A percentile compares a stretch with the other conserved stretches of the same genome.
Evolutionary conservation across 1,140 invertebrate genomes (phyloP).

Genomic region (Drosophila cardini): DNA sequence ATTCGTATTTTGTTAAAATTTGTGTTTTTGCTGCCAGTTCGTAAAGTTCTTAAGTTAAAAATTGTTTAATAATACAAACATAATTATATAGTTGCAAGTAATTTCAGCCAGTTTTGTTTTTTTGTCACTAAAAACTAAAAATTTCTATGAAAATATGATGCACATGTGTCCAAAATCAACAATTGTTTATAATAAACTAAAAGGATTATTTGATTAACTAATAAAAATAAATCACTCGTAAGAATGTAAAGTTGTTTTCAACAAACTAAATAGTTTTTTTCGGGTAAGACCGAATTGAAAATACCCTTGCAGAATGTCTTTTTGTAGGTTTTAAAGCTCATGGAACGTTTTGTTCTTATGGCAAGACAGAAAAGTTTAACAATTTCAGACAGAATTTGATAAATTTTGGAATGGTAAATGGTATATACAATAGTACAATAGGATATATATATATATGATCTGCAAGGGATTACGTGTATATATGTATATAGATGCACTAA

Average conservation of each 20-base stretch:
- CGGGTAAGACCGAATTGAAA: constrained; percentile 33
- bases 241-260: constrained; percentile 16
- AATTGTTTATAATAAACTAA: constrained; percentile 30
- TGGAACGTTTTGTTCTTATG: constrained; percentile 16
- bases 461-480: constrained; percentile 32
- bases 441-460: constrained; percentile 17
- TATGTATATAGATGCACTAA: constrained; percentile 22
- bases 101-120: constrained; percentile 13
- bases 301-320: constrained; percentile 39
- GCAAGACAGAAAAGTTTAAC: not conserved
- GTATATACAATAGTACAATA: constrained; percentile 26
- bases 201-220: constrained; percentile 14
- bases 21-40: constrained; percentile 19
- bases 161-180: constrained; percentile 37
- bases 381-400: constrained; percentile 4
- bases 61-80: not conserved
- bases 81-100: constrained; percentile 11
- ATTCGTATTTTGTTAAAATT: constrained; percentile 22
- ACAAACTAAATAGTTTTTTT: not conserved
- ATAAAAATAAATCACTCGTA: constrained; percentile 28
- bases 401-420: not conserved
- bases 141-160: constrained; percentile 31
- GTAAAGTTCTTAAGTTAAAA: not conserved
- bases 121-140: constrained; percentile 12
- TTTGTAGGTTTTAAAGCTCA: constrained; percentile 7